Evolutionary conservation across 2,888 invertebrate genomes (phyloP), one percentile per base, ranked within the genome.

Genomic region (Tenthredo distinguenda): DNA sequence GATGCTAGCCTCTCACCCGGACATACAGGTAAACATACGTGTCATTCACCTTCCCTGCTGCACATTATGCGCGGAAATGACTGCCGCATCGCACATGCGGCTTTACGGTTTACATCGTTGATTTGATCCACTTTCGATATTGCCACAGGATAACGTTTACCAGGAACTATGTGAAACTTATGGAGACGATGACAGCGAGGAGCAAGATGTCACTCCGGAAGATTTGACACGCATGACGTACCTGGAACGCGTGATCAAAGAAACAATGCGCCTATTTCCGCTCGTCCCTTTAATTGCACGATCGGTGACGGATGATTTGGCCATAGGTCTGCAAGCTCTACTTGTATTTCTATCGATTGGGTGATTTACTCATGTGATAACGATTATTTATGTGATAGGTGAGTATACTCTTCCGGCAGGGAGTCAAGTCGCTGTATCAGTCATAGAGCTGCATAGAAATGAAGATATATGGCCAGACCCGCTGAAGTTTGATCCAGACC

Each of bases 231-330:
- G 94, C 87, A 94, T 96, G 94, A 94, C 94, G 65, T 95, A 94
- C 88, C 89, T 95, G 85, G 96, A 95, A 88, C 92, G 95, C 87
- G 95, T 95, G 0, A 94, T 96, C 26, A 95, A 95, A 88, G 95
- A 96, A 90, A 94, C 95, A 0, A 93, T 96, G 92, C 92, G 95
- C 55, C 87, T 96, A 5, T 95, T 95, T 88, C 95, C 95, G 0
- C 94, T 95, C 0, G 95, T 94, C 0, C 95, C 95, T 2, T 89
- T 95, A 37, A 93, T 95, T 71, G 94, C 93, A 0, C 93, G 95
- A 84, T 89, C 93, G 85, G 92, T 95, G 0, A 90, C 92, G 1
- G 94, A 94, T 58, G 95, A 95, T 88, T 88, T 95, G 0, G 92
- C 94, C 88, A 92, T 95, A 43, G 79, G 79, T 79, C 9, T 21